Evolutionary conservation across 2,888 invertebrate species (phyloP), one percentile per base, ranked within the genome.

Genomic region (Cyclophora albipunctata): DNA sequence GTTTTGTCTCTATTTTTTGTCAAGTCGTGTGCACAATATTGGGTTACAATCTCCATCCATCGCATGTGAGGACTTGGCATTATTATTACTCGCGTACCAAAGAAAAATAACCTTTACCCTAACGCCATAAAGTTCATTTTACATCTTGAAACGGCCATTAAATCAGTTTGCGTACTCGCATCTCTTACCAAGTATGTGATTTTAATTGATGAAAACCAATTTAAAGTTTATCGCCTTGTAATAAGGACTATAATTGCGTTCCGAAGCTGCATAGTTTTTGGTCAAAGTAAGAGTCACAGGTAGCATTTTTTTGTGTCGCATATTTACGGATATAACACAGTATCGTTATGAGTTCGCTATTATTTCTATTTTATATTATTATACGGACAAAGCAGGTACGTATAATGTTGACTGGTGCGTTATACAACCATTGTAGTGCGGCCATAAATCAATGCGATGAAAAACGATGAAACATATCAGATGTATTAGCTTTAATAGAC

Each of bases 21-120:
- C 65, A 60, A 63, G 61, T 76, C 81, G 82, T 78, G 78, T 72
- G 78, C 79, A 73, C 76, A 75, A 75, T 80, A 81, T 84, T 74
- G 68, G 70, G 73, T 83, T 83, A 75, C 82, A 66, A 67, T 68
- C 67, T 67, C 67, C 62, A 57, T 67, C 67, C 72, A 71, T 63
- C 61, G 62, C 62, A 64, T 63, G 63, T 59, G 64, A 64, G 37
- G 37, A 37, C 60, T 56, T 58, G 46, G 40, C 49, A 51, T 49
- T 52, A 57, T 55, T 59, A 20, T 20, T 20, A 20, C 20, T 20
- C 20, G 20, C 20, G 20, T 20, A 20, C 20, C 20, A 20, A 1
- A 20, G 20, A 20, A 20, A 20, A 20, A 20, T 20, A 20, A 20
- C 20, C 20, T 20, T 20, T 20, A 20, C 20, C 20, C 20, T 20